These are phyloP conservation scores for Drosophila kambysellisi DNA, from an alignment of 2,888 invertebrate genomes.

Conservation along the genomic window DNA sequence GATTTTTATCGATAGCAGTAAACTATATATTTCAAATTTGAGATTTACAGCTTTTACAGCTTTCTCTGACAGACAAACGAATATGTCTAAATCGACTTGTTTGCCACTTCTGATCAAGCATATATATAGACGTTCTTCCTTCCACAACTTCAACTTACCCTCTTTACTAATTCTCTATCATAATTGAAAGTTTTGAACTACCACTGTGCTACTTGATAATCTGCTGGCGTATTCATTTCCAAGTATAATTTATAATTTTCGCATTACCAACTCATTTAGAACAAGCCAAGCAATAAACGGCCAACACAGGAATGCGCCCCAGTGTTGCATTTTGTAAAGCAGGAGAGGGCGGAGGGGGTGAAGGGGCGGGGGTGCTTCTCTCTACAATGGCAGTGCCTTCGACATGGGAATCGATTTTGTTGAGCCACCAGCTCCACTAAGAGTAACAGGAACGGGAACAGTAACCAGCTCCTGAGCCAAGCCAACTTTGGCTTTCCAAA, in stretches of 20 bases:
- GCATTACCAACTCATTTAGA: conserved; percentile 11
- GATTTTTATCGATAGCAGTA: background rate
- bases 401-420: conserved; percentile 67
- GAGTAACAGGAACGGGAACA: conserved; percentile 6
- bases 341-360: fast-evolving
- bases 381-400: conserved; percentile 20
- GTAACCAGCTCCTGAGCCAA: conserved; percentile 11
- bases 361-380: background rate
- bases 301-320: conserved; percentile 5
- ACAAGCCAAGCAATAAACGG: conserved; percentile 1
- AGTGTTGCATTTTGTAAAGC: background rate
- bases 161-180: background rate
- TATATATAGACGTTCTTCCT: background rate
- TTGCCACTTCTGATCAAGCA: background rate
- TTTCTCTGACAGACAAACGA: background rate
- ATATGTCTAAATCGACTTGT: background rate
- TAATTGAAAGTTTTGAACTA: background rate
- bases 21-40: background rate
- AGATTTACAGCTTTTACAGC: background rate
- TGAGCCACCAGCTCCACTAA: conserved; percentile 38
- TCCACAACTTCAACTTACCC: background rate
- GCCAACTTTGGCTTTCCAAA: conserved; percentile 23
- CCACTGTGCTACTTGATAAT: background rate
- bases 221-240: conserved; percentile 10
- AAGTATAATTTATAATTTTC: conserved; percentile 8